A percentile compares a stretch with the other conserved stretches of the same genome.
Evolutionary conservation across 2,113 vertebrate genomes (phyloP).

Genomic region (Gorilla gorilla): DNA sequence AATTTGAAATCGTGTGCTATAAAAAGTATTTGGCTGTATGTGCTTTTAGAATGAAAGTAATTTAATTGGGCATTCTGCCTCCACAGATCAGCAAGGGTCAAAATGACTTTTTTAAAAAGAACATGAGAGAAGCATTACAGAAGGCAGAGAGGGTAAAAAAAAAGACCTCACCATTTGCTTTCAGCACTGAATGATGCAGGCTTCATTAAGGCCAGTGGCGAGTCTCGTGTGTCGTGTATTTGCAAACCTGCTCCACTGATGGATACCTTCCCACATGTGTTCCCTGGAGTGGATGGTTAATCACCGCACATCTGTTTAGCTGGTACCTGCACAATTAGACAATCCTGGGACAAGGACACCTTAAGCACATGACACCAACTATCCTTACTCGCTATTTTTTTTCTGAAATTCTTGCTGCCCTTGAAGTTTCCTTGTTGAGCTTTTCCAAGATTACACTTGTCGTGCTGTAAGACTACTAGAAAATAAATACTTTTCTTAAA

Average conservation of each 20-base stretch:
- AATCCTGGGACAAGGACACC: neutral
- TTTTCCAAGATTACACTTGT: neutral
- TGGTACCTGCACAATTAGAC: neutral
- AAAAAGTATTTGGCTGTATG: conserved; percentile 64
- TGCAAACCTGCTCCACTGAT: neutral
- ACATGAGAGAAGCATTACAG: neutral
- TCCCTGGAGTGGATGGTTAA: neutral
- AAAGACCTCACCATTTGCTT: neutral
- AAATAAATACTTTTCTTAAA: neutral
- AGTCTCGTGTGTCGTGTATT: neutral
- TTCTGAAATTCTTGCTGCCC: neutral
- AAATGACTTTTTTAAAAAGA: conserved; percentile 33
- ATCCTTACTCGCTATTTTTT: neutral
- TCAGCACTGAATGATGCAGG: neutral
- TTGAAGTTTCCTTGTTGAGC: neutral
- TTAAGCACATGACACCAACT: neutral
- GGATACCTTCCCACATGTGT: neutral
- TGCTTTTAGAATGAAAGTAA: conserved; percentile 65
- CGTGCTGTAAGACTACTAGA: neutral
- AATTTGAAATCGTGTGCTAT: conserved; percentile 22
- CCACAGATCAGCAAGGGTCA: conserved; percentile 56
- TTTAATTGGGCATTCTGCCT: conserved; percentile 60
- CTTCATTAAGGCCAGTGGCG: neutral
- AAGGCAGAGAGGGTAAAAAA: neutral
- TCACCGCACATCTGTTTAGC: neutral